These are phyloP conservation scores for Cettia cetti DNA, from an alignment of 2,113 vertebrate species.

Conservation along the genomic window DNA sequence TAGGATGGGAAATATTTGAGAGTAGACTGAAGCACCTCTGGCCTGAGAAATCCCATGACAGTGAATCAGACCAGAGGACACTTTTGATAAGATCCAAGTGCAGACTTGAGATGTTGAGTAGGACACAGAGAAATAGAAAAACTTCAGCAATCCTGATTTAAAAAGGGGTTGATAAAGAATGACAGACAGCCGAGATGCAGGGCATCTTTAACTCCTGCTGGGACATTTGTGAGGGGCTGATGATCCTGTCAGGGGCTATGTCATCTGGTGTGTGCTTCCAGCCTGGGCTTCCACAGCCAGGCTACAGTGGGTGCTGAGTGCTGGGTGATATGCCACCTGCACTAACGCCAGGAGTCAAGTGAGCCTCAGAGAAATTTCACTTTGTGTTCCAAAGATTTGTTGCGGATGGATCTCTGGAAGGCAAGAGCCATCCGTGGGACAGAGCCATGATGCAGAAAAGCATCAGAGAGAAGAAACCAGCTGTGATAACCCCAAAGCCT, in stretches of 20 bases:
- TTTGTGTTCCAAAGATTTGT: background rate
- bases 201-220: background rate
- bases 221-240: background rate
- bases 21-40: background rate
- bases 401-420: background rate
- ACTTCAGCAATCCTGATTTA: background rate
- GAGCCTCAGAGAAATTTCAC: background rate
- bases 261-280: background rate
- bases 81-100: background rate
- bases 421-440: background rate
- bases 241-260: background rate
- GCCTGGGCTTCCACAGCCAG: background rate
- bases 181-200: background rate
- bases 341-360: background rate
- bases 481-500: fast-evolving
- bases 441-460: background rate
- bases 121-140: background rate
- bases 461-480: background rate
- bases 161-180: background rate
- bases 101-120: background rate
- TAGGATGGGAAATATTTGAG: background rate
- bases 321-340: background rate
- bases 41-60: background rate
- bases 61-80: background rate
- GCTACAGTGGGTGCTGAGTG: background rate